Evolutionary conservation across 2,888 invertebrate species (phyloP), one percentile per base, ranked within the genome.

Genomic region (Cyaniris semiargus): DNA sequence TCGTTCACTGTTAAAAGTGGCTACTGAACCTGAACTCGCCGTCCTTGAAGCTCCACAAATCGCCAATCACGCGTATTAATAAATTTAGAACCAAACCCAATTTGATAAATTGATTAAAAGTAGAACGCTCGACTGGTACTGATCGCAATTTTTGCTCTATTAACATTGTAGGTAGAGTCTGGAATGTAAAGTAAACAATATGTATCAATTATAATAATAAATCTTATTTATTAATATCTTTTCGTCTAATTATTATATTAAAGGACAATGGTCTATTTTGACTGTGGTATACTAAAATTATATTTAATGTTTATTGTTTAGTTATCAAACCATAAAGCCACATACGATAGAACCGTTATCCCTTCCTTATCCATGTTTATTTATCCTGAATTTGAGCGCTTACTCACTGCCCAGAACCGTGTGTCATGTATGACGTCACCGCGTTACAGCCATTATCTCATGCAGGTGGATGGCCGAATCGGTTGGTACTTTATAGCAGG

Each of bases 11-110:
- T 85, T 84, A 87, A 87, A 90, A 89, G 90, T 90, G 91, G 91
- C 89, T 90, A 90, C 92, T 89, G 91, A 93, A 93, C 94, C 87
- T 89, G 84, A 84, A 87, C 88, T 85, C 86, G 92, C 85, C 86
- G 94, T 92, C 94, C 94, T 94, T 94, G 94, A 90, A 88, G 84
- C 84, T 81, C 86, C 88, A 86, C 88, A 92, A 91, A 88, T 91
- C 83, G 89, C 87, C 90, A 89, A 89, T 87, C 87, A 85, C 87
- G 84, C 89, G 87, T 86, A 89, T 85, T 82, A 80, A 80, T 80
- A 74, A 23, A 53, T 48, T 74, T 74, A 53, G 23, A 53, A 74
- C 74, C 74, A 53, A 53, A 74, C 15, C 53, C 23, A 18, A 74
- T 23, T 74, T 74, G 15, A 18, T 21, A 27, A 70, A 76, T 27